These are phyloP conservation scores for Sinocyclocheilus anshuiensis DNA, from an alignment of 2,113 vertebrate species.

Conservation along the genomic window DNA sequence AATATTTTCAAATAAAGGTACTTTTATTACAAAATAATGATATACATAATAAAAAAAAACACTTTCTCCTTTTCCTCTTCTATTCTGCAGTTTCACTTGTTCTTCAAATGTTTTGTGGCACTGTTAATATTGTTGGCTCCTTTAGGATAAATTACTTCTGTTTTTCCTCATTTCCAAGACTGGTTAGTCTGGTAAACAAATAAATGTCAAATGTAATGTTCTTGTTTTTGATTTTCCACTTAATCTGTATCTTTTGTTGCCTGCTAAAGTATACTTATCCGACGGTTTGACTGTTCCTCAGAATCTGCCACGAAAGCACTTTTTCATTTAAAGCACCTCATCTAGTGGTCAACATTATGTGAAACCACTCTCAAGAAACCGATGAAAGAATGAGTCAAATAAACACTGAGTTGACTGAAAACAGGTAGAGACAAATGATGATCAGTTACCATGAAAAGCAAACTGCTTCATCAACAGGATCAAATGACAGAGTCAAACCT, in stretches of 20 bases:
- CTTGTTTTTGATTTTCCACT: not conserved
- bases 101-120: not conserved
- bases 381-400: not conserved
- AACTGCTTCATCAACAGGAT: not conserved
- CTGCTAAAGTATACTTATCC: not conserved
- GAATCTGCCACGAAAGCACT: not conserved
- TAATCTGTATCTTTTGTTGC: not conserved
- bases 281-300: not conserved
- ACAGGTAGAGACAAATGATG: not conserved
- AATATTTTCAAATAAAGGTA: not conserved
- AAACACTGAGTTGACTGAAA: not conserved
- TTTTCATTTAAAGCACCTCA: not conserved
- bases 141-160: too few species aligned
- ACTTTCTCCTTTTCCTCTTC: not conserved
- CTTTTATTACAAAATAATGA: not conserved
- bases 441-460: slow-evolving; percentile 3
- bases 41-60: not conserved
- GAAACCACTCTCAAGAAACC: too few species aligned
- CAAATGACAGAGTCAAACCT: not conserved
- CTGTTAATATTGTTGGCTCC: not conserved
- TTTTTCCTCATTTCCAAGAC: not conserved
- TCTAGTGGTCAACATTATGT: not conserved
- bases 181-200: not conserved
- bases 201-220: not conserved
- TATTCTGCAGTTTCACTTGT: not conserved